Evolutionary conservation across 2,888 invertebrate genomes (phyloP), one percentile per base, ranked within the genome.

Genomic region (Thymelicus lineola): DNA sequence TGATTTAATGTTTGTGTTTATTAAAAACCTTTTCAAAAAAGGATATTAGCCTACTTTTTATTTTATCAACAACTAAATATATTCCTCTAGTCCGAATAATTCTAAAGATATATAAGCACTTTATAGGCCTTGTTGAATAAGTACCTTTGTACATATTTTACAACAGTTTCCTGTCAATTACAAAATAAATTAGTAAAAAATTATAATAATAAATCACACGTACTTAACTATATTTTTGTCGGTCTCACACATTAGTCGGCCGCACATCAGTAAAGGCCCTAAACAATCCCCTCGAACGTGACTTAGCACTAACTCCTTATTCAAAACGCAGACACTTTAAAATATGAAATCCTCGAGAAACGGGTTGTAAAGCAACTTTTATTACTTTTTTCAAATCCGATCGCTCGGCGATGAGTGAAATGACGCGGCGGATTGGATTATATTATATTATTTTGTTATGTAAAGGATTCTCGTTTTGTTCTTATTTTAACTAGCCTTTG

Each of bases 301-400:
- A 92, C 87, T 85, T 80, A 81, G 88, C 91, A 89, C 84, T 86
- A 88, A 81, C 83, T 80, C 79, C 79, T 83, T 85, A 89, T 88
- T 87, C 88, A 87, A 86, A 88, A 86, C 80, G 81, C 76, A 83
- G 83, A 88, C 86, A 89, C 88, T 89, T 88, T 87, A 86, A 90
- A 91, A 91, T 91, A 90, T 90, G 89, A 90, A 91, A 90, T 89
- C 88, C 87, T 86, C 81, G 72, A 77, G 76, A 84, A 88, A 89
- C 90, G 82, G 84, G 89, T 89, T 87, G 82, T 82, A 69, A 63
- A 73, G 71, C 61, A 72, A 81, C 77, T 78, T 80, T 84, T 83
- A 69, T 72, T 73, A 70, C 73, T 71, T 84, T 85, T 82, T 86
- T 83, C 74, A 79, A 84, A 82, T 86, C 83, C 75, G 76, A 77